Conservation (phyloP, 2,113 vertebrate species). For the Numenius arquata region DNA sequence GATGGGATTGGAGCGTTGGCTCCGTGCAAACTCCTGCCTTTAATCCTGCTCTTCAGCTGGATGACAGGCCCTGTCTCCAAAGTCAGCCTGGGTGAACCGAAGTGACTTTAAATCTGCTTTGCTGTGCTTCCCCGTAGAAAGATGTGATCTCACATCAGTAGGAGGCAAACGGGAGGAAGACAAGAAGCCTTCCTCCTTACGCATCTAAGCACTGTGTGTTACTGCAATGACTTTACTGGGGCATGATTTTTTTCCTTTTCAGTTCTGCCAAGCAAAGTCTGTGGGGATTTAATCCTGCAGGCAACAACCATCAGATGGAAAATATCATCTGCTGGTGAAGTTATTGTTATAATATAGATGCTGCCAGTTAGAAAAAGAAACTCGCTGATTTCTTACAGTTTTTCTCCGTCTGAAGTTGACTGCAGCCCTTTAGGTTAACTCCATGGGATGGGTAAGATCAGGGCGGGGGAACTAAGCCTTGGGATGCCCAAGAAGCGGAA, state of each 20-base stretch:
- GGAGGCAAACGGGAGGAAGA: background rate
- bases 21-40: background rate
- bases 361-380: background rate
- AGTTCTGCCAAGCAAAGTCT: background rate
- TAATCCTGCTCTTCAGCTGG: background rate
- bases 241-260: background rate
- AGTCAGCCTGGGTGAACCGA: background rate
- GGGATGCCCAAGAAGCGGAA: background rate
- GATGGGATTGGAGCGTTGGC: background rate
- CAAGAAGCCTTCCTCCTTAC: background rate
- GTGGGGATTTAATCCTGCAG: constrained; percentile 13
- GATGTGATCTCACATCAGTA: background rate
- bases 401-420: background rate
- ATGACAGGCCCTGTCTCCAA: background rate
- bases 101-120: background rate
- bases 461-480: background rate
- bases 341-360: constrained; percentile 41
- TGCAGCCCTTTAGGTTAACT: background rate
- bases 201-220: background rate
- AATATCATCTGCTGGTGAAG: constrained; percentile 29
- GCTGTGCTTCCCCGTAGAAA: background rate
- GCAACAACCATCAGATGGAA: constrained; percentile 10
- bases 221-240: background rate
- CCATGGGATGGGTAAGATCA: background rate
- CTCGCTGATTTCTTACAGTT: background rate